phyloP scores from a whole-genome alignment of 1,140 invertebrate species.

The Cydia pomonella region DNA sequence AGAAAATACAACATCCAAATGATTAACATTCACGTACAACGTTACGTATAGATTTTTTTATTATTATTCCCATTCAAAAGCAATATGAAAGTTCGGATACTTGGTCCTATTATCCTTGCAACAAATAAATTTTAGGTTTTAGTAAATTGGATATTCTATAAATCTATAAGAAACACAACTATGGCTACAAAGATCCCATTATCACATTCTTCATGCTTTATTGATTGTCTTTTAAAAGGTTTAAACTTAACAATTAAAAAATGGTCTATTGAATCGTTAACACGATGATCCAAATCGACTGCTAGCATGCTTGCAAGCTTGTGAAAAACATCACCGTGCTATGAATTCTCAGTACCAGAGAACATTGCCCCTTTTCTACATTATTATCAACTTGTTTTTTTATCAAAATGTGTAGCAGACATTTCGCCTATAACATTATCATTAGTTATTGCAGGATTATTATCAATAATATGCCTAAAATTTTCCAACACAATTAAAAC shows the following conservation, averaged over 20 bases:
- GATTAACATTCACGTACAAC: conserved; percentile 38
- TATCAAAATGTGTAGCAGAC: conserved; percentile 14
- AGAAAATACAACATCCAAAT: conserved; percentile 36
- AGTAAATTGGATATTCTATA: conserved; percentile 17
- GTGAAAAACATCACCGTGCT: conserved; percentile 17
- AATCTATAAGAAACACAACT: conserved; percentile 40
- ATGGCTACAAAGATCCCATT: conserved; percentile 41
- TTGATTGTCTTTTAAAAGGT: conserved; percentile 27
- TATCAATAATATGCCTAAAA: conserved; percentile 30
- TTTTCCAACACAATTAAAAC: conserved; percentile 30
- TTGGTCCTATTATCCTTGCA: conserved; percentile 39
- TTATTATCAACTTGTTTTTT: conserved; percentile 25
- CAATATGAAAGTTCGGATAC: conserved; percentile 23
- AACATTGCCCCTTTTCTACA: neutral
- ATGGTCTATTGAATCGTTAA: conserved; percentile 1
- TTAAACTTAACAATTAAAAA: conserved; percentile 35
- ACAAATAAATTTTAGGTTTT: conserved; percentile 18
- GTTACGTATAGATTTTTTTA: conserved; percentile 43
- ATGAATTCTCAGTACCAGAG: neutral
- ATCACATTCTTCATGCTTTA: conserved; percentile 49
- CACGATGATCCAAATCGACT: neutral
- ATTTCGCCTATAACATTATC: conserved; percentile 21
- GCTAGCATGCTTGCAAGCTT: neutral
- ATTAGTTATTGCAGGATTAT: conserved; percentile 33
- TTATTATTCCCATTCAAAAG: conserved; percentile 32